Base-by-base conservation (phyloP, 1,140 invertebrate genomes). In the Parasteatoda tepidariorum region DNA sequence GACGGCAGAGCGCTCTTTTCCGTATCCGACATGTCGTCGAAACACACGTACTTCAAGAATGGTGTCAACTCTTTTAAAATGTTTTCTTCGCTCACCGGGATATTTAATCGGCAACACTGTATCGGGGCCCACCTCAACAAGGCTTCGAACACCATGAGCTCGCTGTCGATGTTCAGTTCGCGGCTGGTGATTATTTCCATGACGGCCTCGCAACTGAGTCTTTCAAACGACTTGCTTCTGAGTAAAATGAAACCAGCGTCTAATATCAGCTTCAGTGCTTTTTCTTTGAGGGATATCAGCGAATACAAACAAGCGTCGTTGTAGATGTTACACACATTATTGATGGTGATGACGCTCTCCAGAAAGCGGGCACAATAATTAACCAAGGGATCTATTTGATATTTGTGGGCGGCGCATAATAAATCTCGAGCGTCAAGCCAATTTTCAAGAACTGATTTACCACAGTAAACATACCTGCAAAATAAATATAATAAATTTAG, bases 1-100 rank as follows among this genome's bases (percentile, higher is more conserved):
- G 78, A 15, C 9, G 76, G 76, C 1, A 82, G 26, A 15, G 66
- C 66, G 24, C 78, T 71, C 13, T 82, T 82, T 3, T 82, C 78
- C 15, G 78, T 67, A 31, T 82, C 78, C 3, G 78, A 82, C 78
- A 82, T 82, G 24, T 82, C 78, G 24, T 82, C 78, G n/a, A 70
- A 67, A 18, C 78, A 82, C 7, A 82, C 59, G 31, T 71, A 54
- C 13, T 62, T 41, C 0, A 82, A 66, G 30, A 82, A 82, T 3
- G 78, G 75, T 13, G 59, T 55, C 62, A 79, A 26, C 15, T 79
- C 78, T n/a, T 62, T 15, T 34, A 82, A n/a, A 15, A 62, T 70
- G 24, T 71, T 71, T 33, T 41, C 78, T 26, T 82, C 66, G 18
- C 26, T 82, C 5, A 82, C 26, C 11, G 55, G 31, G 1, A 67